Evolutionary conservation across 2,888 invertebrate genomes (phyloP).

Genomic region (Nemotelus pantherinus): DNA sequence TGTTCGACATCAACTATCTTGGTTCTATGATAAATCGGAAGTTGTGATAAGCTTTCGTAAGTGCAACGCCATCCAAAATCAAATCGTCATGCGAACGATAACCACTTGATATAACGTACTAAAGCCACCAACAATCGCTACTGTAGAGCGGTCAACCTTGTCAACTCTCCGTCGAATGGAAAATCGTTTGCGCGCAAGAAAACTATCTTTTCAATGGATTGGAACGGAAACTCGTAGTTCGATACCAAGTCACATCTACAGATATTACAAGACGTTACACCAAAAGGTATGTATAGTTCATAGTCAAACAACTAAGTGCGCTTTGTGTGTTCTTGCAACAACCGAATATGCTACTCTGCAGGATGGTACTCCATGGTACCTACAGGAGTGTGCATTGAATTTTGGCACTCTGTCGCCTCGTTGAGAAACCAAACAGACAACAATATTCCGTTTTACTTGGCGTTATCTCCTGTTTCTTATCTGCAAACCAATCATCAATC

Average conservation of each 20-base stretch:
- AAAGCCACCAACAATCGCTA: no score
- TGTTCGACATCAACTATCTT: no score
- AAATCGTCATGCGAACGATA: no score
- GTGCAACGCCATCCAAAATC: no score
- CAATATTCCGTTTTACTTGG: background rate
- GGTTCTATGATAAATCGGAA: no score
- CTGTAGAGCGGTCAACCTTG: background rate
- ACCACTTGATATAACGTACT: no score
- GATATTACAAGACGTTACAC: constrained; percentile 70
- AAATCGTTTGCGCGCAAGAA: constrained; percentile 51
- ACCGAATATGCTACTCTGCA: background rate
- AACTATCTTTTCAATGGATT: constrained; percentile 67
- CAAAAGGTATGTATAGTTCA: constrained; percentile 58
- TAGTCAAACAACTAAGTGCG: background rate
- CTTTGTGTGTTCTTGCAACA: background rate
- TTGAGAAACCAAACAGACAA: background rate
- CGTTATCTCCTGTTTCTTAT: background rate
- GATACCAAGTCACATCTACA: constrained; percentile 73
- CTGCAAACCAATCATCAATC: constrained; percentile 4
- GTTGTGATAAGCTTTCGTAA: no score
- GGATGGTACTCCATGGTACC: no score
- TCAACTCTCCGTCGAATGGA: constrained; percentile 53
- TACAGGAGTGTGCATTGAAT: background rate
- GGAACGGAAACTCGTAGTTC: constrained; percentile 73
- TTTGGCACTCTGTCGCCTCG: background rate